phyloP scores from a whole-genome alignment of 2,888 invertebrate species.

The Meiosimyza decipiens region DNA sequence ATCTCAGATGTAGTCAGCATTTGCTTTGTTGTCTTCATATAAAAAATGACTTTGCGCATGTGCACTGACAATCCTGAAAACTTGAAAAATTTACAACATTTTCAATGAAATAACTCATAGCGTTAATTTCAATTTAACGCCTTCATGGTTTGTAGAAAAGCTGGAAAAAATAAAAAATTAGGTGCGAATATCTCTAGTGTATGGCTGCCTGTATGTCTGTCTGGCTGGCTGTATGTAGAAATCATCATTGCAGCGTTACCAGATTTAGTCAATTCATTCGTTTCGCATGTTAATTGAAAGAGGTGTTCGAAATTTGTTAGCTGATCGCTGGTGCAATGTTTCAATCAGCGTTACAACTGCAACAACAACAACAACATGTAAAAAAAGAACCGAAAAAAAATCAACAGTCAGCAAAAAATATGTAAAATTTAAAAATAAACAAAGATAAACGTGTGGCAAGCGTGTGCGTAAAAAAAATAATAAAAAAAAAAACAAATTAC shows the following conservation, averaged over 20 bases:
- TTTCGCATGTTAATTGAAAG: constrained; percentile 9
- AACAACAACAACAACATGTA: not conserved
- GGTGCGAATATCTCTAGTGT: no score
- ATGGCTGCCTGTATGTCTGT: no score
- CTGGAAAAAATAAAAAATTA: no score
- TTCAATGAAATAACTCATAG: no score
- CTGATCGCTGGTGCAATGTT: constrained; percentile 27
- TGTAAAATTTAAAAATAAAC: not conserved
- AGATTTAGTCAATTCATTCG: constrained; percentile 3
- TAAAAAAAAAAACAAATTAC: constrained; percentile 2
- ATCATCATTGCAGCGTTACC: constrained; percentile 19
- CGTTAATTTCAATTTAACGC: no score
- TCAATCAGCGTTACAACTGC: constrained; percentile 19
- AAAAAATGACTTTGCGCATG: no score
- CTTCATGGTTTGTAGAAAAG: no score
- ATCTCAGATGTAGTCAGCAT: no score
- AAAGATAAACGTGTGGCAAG: not conserved
- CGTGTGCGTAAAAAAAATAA: constrained; percentile 13
- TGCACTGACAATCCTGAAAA: no score
- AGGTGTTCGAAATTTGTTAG: constrained; percentile 16
- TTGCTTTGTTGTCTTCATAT: no score
- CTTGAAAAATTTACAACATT: no score
- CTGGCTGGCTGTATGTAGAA: no score
- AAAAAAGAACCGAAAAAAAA: not conserved
- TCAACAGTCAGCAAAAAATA: not conserved